These are phyloP conservation scores for Pocillopora meandrina DNA, from an alignment of 92 coral and sea anemone genomes.

Conservation along the genomic window DNA sequence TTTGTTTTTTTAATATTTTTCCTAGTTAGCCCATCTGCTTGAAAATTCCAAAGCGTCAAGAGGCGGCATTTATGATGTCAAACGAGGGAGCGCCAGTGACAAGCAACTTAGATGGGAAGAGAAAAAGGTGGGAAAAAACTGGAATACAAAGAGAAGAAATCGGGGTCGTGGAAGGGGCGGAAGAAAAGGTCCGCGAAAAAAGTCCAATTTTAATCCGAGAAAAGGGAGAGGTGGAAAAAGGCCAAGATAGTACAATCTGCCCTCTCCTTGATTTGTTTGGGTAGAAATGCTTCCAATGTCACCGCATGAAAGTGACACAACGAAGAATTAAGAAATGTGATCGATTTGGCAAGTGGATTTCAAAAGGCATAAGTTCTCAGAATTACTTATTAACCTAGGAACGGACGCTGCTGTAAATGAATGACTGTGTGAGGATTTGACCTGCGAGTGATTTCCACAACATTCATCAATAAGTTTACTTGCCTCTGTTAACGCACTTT, in stretches of 20 bases:
- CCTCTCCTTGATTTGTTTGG: too few relatives aligned
- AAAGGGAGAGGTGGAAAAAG: slow-evolving; percentile 25
- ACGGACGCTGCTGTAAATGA: too few relatives aligned
- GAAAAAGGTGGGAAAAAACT: slow-evolving; percentile 40
- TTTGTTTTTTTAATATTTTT: background rate
- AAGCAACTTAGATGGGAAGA: slow-evolving; percentile 95
- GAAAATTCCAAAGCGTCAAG: slow-evolving; percentile 78
- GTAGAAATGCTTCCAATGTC: too few relatives aligned
- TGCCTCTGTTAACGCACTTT: too few relatives aligned
- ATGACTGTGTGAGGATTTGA: too few relatives aligned
- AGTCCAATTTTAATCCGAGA: background rate
- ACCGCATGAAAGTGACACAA: too few relatives aligned
- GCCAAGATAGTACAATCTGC: slow-evolving; percentile 1
- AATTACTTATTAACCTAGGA: too few relatives aligned
- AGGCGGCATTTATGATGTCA: slow-evolving; percentile 82
- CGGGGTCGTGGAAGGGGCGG: slow-evolving; percentile 32
- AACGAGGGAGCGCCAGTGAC: slow-evolving; percentile 74
- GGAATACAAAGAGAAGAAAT: slow-evolving; percentile 30
- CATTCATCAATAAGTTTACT: too few relatives aligned
- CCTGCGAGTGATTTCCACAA: too few relatives aligned
- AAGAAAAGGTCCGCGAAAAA: slow-evolving; percentile 18
- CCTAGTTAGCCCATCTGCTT: slow-evolving; percentile 93
- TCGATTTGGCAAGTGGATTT: too few relatives aligned
- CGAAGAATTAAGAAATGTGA: too few relatives aligned
- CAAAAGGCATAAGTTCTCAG: too few relatives aligned